These are phyloP conservation scores for Himalopsyche phryganea DNA, from an alignment of 1,140 invertebrate genomes.

Conservation along the genomic window DNA sequence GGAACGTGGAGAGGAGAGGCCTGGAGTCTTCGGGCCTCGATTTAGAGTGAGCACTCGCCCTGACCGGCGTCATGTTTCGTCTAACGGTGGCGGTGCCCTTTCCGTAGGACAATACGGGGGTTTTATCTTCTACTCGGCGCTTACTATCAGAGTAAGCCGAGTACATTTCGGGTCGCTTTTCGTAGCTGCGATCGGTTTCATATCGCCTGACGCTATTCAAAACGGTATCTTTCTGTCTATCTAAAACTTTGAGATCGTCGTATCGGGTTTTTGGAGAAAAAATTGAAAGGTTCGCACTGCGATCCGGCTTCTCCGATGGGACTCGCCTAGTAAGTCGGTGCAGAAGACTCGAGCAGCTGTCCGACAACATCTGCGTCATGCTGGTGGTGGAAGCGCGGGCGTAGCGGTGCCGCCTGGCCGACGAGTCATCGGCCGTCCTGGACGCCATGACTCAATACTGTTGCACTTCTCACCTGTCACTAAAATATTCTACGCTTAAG, in stretches of 20 bases:
- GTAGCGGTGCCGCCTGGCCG: conserved; percentile 61
- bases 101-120: conserved; percentile 37
- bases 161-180: conserved; percentile 42
- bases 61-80: conserved; percentile 12
- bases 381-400: conserved; percentile 72
- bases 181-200: conserved; percentile 41
- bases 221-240: conserved; percentile 40
- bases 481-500: background rate
- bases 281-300: conserved; percentile 37
- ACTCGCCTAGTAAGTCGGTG: conserved; percentile 73
- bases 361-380: conserved; percentile 77
- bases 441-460: conserved; percentile 30
- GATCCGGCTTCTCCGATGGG: conserved; percentile 58
- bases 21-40: conserved; percentile 15
- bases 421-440: conserved; percentile 38
- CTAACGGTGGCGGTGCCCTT: conserved; percentile 38
- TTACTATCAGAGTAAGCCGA: conserved; percentile 33
- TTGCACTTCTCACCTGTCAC: conserved; percentile 10
- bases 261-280: conserved; percentile 39
- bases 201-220: conserved; percentile 45
- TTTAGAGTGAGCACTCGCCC: conserved; percentile 33
- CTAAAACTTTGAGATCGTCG: conserved; percentile 41
- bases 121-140: conserved; percentile 42
- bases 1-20: conserved; percentile 11
- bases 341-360: conserved; percentile 78